Evolutionary conservation across 2,113 vertebrate species (phyloP).

Genomic region (Piliocolobus tephrosceles): DNA sequence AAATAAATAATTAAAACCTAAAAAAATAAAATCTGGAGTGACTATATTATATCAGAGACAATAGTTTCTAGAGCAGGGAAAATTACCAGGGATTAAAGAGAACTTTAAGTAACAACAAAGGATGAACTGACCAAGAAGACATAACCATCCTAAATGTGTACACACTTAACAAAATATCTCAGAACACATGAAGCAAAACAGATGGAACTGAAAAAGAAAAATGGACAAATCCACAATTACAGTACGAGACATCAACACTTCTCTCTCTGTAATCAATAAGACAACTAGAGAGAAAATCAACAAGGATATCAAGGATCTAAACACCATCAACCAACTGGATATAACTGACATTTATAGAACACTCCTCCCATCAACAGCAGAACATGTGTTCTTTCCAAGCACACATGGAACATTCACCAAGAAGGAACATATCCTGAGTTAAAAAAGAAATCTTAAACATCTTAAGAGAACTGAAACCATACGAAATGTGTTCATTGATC

Average conservation of each 20-base stretch:
- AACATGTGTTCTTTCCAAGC: background rate
- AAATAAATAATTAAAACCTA: background rate
- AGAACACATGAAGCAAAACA: background rate
- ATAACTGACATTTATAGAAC: background rate
- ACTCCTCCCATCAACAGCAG: background rate
- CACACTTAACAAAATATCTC: background rate
- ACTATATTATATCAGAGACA: background rate
- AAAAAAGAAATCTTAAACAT: background rate
- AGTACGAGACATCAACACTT: background rate
- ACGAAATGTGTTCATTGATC: background rate
- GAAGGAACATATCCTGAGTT: background rate
- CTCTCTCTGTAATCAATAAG: background rate
- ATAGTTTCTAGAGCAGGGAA: background rate
- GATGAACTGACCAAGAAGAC: background rate
- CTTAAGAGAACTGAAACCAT: background rate
- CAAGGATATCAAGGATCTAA: background rate
- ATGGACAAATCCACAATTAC: background rate
- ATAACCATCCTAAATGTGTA: background rate
- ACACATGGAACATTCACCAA: background rate
- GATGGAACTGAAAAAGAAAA: background rate
- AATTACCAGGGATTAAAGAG: background rate
- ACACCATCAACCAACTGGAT: background rate
- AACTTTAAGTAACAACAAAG: background rate
- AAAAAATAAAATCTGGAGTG: background rate
- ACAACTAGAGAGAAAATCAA: background rate